A percentile compares a stretch with the other conserved stretches of the same genome.
These are phyloP conservation scores for Pachycephala philippinensis DNA, from an alignment of 2,113 vertebrate genomes.

Conservation along the genomic window DNA sequence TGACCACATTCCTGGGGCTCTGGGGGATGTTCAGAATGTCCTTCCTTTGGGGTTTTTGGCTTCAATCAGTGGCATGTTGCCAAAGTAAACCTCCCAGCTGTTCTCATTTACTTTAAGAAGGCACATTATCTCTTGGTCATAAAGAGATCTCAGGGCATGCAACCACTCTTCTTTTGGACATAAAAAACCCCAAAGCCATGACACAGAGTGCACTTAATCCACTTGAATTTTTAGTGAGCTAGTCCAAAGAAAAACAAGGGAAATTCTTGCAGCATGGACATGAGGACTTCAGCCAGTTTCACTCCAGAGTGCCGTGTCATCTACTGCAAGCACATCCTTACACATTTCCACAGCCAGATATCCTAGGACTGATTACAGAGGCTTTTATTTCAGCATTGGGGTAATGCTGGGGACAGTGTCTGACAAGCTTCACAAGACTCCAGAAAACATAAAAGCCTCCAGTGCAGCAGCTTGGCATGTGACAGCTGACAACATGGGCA, in stretches of 20 bases:
- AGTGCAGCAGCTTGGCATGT: neutral
- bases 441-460: neutral
- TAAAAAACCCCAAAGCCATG: neutral
- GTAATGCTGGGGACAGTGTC: neutral
- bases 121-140: neutral
- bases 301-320: neutral
- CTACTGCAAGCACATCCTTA: neutral
- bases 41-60: neutral
- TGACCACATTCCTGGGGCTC: neutral
- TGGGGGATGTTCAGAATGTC: neutral
- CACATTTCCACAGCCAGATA: neutral
- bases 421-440: neutral
- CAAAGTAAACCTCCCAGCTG: neutral
- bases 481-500: fast-evolving
- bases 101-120: neutral
- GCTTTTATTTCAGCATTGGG: neutral
- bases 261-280: neutral
- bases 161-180: neutral
- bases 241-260: neutral
- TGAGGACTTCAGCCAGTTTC: neutral
- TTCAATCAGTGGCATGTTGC: neutral
- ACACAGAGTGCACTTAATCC: neutral
- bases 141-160: neutral
- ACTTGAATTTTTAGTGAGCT: neutral
- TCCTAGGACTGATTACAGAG: neutral